Evolutionary conservation across 1,140 invertebrate species (phyloP).

Genomic region (Cotesia glomerata): DNA sequence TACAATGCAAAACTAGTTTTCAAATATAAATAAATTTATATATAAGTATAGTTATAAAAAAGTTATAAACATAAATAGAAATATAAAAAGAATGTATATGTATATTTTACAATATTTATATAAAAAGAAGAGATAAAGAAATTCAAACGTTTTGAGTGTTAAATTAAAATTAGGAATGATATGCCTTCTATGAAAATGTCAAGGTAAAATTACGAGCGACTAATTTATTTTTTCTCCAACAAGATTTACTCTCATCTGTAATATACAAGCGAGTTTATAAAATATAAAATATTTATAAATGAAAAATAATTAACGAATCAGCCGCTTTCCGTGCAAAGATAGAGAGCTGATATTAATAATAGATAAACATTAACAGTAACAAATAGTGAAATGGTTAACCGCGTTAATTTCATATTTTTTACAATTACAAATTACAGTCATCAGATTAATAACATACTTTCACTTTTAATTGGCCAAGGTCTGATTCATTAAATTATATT

Average conservation of each 20-base stretch:
- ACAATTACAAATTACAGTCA: not conserved
- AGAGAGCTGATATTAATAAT: too few species aligned
- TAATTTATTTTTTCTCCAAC: conserved; percentile 3
- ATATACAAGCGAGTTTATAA: too few species aligned
- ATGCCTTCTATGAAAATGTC: conserved; percentile 41
- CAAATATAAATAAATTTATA: too few species aligned
- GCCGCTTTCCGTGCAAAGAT: too few species aligned
- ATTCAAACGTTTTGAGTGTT: not conserved
- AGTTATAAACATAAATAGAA: not conserved
- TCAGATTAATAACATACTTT: not conserved
- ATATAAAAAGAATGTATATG: not conserved
- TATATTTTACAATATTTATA: conserved; percentile 22
- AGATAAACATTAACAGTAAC: too few species aligned
- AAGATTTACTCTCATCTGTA: too few species aligned
- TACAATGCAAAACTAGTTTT: too few species aligned
- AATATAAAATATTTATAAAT: not conserved
- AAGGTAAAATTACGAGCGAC: conserved; percentile 35
- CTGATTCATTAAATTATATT: too few species aligned
- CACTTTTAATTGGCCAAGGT: not conserved
- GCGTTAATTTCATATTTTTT: not conserved
- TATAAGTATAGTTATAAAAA: too few species aligned
- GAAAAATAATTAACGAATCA: not conserved
- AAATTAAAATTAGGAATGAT: too few species aligned
- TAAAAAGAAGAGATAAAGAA: conserved; percentile 2
- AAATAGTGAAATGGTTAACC: conserved; percentile 3